These are phyloP conservation scores for Intellagama lesueurii DNA, from an alignment of 2,797 vertebrate genomes.

Conservation along the genomic window DNA sequence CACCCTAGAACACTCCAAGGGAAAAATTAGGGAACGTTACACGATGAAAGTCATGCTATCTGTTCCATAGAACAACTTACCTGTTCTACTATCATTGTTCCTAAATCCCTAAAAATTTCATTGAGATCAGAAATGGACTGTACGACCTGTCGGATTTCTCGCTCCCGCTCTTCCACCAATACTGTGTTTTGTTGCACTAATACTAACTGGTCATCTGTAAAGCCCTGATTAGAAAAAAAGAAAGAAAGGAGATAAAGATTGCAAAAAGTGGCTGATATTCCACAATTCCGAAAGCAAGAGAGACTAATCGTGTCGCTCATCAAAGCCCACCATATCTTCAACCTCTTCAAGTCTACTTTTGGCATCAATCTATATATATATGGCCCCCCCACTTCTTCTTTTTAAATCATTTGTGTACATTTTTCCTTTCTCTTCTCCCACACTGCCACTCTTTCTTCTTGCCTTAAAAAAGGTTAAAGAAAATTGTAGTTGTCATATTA, in stretches of 20 bases:
- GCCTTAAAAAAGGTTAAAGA: background rate
- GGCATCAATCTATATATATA: background rate
- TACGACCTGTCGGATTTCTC: conserved; percentile 93
- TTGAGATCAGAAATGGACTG: conserved; percentile 98
- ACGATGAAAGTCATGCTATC: background rate
- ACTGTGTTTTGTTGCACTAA: conserved; percentile 91
- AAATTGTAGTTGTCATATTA: background rate
- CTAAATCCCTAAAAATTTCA: conserved; percentile 95
- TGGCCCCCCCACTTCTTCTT: background rate
- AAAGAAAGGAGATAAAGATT: conserved; percentile 17
- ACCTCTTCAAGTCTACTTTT: background rate
- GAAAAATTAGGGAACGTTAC: background rate
- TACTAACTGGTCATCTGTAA: conserved; percentile 93
- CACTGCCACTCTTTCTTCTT: background rate
- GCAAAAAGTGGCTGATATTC: background rate
- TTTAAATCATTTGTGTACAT: background rate
- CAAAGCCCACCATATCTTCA: too few species aligned
- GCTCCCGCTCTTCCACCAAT: conserved; percentile 93
- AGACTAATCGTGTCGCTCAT: background rate
- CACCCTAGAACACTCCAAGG: background rate
- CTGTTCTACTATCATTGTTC: conserved; percentile 88
- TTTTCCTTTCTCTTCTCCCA: background rate
- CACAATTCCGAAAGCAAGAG: background rate
- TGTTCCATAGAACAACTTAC: conserved; percentile 50
- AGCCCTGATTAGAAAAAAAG: conserved; percentile 81